Evolutionary conservation across 2,797 vertebrate genomes (phyloP).

Genomic region (Carcharodon carcharias): DNA sequence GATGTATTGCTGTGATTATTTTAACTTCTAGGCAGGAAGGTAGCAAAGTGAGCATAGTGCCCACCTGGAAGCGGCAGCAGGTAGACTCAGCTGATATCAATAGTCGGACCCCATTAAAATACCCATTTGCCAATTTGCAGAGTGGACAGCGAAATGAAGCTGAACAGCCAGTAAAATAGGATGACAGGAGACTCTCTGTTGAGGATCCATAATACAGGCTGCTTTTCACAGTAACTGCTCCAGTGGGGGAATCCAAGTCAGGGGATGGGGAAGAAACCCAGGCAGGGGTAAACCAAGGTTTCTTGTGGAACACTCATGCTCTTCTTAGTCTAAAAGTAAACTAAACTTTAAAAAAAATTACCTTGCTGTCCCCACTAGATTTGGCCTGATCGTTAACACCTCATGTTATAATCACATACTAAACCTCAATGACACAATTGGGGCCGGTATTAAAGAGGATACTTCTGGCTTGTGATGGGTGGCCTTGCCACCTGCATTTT

Average conservation of each 20-base stretch:
- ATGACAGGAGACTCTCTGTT: background rate
- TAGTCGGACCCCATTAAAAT: background rate
- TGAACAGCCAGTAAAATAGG: background rate
- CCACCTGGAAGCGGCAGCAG: background rate
- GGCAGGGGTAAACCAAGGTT: background rate
- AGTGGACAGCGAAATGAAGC: background rate
- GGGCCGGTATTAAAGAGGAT: background rate
- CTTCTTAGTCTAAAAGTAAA: too few species aligned
- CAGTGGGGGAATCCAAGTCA: background rate
- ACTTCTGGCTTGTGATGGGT: background rate
- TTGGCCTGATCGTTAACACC: background rate
- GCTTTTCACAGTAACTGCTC: background rate
- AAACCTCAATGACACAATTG: too few species aligned
- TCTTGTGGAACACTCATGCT: too few species aligned
- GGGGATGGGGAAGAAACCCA: background rate
- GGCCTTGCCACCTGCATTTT: background rate
- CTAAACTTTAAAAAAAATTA: too few species aligned
- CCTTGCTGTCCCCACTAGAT: background rate
- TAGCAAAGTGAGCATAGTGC: background rate
- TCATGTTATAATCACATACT: background rate
- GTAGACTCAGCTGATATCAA: background rate
- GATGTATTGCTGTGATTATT: background rate
- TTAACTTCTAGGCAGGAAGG: background rate
- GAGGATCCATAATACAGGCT: background rate
- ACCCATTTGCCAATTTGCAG: background rate